A percentile compares a stretch with the other conserved stretches of the same genome.
Evolutionary conservation across 2,113 vertebrate species (phyloP).

Genomic region (Rhadina sibilatrix): DNA sequence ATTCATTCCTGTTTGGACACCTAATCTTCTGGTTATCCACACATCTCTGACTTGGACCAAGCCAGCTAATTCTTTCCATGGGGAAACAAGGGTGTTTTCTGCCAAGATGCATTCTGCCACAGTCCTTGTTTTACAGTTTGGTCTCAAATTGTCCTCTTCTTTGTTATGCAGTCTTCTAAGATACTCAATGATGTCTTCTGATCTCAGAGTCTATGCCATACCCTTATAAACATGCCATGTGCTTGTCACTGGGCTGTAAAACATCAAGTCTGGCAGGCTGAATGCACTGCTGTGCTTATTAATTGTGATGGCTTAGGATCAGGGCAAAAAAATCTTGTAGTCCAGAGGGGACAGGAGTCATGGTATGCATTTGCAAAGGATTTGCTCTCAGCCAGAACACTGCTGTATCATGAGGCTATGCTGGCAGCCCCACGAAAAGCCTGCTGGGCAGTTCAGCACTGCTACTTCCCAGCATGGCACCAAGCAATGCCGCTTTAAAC

Average conservation of each 20-base stretch:
- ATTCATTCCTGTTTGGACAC: background rate
- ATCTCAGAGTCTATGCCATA: background rate
- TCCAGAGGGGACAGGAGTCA: background rate
- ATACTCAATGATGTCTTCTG: background rate
- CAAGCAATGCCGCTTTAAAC: background rate
- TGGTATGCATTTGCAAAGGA: background rate
- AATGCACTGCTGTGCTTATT: background rate
- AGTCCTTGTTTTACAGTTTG: background rate
- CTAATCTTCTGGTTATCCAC: background rate
- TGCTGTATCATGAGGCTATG: background rate
- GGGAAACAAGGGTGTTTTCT: background rate
- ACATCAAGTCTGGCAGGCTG: background rate
- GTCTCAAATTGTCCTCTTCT: background rate
- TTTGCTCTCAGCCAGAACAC: background rate
- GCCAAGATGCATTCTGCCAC: background rate
- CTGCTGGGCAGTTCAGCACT: background rate
- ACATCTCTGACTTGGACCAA: background rate
- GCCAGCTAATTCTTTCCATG: background rate
- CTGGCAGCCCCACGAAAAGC: fast-evolving
- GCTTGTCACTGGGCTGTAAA: background rate
- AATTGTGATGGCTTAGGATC: background rate
- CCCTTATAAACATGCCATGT: background rate
- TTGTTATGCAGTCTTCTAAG: background rate
- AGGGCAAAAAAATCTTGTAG: background rate
- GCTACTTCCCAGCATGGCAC: background rate